Evolutionary conservation across 2,888 invertebrate species (phyloP).

Genomic region (Junonia oenone): DNA sequence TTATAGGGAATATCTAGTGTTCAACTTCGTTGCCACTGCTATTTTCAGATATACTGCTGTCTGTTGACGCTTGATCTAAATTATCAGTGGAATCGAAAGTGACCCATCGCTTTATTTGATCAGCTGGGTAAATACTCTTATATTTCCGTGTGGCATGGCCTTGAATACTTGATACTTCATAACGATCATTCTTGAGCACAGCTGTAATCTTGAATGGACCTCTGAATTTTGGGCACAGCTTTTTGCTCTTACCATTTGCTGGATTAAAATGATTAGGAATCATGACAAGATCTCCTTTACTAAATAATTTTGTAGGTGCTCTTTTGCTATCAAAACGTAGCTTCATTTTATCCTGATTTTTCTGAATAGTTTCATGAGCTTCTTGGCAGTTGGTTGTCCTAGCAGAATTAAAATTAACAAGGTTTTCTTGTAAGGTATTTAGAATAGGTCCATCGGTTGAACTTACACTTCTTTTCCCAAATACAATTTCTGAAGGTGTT

Average conservation of each 20-base stretch:
- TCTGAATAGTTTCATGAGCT: neutral
- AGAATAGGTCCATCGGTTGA: neutral
- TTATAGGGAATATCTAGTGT: no score
- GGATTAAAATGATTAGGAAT: constrained; percentile 19
- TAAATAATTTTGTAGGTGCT: constrained; percentile 10
- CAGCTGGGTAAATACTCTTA: constrained; percentile 13
- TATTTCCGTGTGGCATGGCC: constrained; percentile 6
- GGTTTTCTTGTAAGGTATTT: neutral
- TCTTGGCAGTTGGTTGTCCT: neutral
- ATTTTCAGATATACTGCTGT: neutral
- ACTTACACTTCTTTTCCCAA: neutral
- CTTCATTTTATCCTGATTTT: constrained; percentile 7
- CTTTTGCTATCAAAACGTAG: constrained; percentile 10
- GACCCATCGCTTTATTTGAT: constrained; percentile 13
- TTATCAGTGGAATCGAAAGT: neutral
- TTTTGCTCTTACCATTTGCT: constrained; percentile 25
- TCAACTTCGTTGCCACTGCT: neutral
- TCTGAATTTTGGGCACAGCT: constrained; percentile 21
- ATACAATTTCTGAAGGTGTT: neutral
- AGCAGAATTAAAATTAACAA: neutral
- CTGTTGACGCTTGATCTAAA: neutral
- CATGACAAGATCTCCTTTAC: constrained; percentile 24
- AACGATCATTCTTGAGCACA: constrained; percentile 26
- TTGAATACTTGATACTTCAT: constrained; percentile 24
- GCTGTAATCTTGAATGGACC: constrained; percentile 22